phyloP scores from a whole-genome alignment of 2,797 vertebrate genomes.

The Hyperoplus immaculatus region DNA sequence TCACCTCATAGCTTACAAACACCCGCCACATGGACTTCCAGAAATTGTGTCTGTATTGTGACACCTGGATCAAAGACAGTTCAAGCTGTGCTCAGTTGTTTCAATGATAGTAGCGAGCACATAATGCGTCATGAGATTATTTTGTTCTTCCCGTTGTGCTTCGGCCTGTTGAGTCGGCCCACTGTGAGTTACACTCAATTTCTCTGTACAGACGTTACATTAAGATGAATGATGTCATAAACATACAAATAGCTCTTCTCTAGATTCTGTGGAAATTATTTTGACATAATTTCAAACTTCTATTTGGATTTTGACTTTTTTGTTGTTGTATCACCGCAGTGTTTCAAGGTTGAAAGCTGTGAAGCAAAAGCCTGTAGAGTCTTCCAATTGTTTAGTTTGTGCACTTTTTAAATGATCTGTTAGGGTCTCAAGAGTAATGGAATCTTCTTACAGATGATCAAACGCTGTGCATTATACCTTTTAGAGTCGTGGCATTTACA shows the following conservation, averaged over 20 bases:
- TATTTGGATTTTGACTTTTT: background rate
- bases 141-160: too few species aligned
- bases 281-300: background rate
- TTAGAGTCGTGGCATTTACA: background rate
- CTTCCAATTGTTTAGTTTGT: background rate
- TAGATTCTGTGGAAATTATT: background rate
- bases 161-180: too few species aligned
- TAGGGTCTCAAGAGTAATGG: background rate
- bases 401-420: background rate
- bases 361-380: background rate
- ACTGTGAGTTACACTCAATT: too few species aligned
- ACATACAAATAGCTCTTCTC: background rate
- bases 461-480: background rate
- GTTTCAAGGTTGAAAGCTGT: background rate
- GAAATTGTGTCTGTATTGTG: background rate
- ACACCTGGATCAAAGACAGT: background rate
- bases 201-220: background rate
- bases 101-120: background rate
- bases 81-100: background rate
- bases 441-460: background rate
- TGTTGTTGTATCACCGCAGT: background rate
- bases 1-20: background rate
- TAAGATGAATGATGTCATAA: background rate
- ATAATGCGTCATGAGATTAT: too few species aligned
- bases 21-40: background rate